Evolutionary conservation across 2,888 invertebrate genomes (phyloP).

Genomic region (Cantharis nigra): DNA sequence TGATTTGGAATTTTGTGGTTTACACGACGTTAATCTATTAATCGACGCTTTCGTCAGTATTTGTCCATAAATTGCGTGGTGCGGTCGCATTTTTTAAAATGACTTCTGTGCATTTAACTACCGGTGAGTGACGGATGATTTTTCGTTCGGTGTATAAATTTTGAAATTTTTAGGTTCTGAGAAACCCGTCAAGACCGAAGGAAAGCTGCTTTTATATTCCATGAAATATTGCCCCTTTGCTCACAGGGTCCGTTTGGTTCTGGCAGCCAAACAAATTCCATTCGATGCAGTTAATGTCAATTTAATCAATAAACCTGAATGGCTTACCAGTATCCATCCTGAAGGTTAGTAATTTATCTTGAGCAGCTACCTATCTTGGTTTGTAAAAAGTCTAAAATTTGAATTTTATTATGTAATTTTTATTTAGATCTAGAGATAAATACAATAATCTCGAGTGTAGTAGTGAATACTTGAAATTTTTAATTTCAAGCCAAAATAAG

Average conservation of each 20-base stretch:
- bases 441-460: too few species aligned
- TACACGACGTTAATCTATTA: background rate
- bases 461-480: too few species aligned
- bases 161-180: conserved; percentile 61
- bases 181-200: conserved; percentile 65
- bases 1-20: background rate
- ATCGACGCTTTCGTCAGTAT: background rate
- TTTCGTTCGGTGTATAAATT: background rate
- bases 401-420: too few species aligned
- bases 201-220: conserved; percentile 74
- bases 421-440: too few species aligned
- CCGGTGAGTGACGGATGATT: background rate
- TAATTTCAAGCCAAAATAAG: too few species aligned
- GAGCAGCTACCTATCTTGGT: too few species aligned
- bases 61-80: background rate
- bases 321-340: conserved; percentile 71
- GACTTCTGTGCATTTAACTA: background rate
- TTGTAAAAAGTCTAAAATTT: too few species aligned
- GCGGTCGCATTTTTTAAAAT: background rate
- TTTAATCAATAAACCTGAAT: conserved; percentile 80
- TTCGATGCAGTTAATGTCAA: conserved; percentile 77
- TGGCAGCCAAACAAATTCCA: conserved; percentile 76
- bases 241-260: conserved; percentile 72
- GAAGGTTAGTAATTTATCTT: conserved; percentile 55
- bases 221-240: conserved; percentile 88